Conservation (phyloP, 2,797 vertebrate species). For the Gallinago solitaria region DNA sequence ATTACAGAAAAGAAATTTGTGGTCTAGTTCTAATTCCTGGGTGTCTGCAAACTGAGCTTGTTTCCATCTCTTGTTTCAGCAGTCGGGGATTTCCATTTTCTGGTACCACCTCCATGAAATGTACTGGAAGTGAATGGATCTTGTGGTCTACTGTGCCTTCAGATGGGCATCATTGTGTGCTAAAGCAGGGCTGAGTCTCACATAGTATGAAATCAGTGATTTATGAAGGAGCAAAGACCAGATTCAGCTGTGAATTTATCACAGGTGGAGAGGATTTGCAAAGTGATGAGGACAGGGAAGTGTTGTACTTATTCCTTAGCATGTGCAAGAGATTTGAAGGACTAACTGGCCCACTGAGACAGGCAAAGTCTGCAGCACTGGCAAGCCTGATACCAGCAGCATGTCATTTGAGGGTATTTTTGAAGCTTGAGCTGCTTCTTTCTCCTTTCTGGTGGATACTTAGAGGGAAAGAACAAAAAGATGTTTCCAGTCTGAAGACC, state of each 20-base stretch:
- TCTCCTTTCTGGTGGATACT: background rate
- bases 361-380: background rate
- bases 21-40: background rate
- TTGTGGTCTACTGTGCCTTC: background rate
- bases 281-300: background rate
- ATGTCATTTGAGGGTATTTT: background rate
- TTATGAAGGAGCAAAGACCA: background rate
- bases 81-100: background rate
- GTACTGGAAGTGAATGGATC: background rate
- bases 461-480: background rate
- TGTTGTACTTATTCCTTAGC: background rate
- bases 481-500: background rate
- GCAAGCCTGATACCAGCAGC: background rate
- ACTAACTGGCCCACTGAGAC: background rate
- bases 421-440: background rate
- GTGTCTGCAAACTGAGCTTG: background rate
- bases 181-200: background rate
- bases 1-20: background rate
- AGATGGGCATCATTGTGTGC: fast-evolving
- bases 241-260: background rate
- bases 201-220: background rate
- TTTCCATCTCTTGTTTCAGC: background rate
- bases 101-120: background rate
- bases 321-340: background rate
- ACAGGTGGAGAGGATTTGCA: background rate